These are phyloP conservation scores for Gymnopithys bicolor DNA, from an alignment of 2,797 vertebrate genomes.

Conservation along the genomic window DNA sequence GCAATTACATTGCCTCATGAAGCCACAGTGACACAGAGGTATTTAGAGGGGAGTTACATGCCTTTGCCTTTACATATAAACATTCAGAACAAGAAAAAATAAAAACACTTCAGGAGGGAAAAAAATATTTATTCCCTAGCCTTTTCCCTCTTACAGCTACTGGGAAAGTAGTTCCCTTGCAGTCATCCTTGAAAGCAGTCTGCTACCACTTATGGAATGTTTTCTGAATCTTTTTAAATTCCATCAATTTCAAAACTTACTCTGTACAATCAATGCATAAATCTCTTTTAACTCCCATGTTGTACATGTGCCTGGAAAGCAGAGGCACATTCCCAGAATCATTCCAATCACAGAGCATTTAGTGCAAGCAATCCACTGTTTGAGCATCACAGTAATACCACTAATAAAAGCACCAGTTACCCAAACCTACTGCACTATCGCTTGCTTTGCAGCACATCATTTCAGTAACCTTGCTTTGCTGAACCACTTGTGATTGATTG, in stretches of 20 bases:
- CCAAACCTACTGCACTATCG: not conserved
- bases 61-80: not conserved
- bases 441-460: not conserved
- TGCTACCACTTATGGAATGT: not conserved
- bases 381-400: not conserved
- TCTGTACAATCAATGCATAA: not conserved
- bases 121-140: not conserved
- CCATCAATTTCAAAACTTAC: not conserved
- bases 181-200: not conserved
- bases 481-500: constrained; percentile 36
- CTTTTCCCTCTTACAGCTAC: not conserved
- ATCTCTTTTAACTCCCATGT: not conserved
- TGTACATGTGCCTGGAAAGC: not conserved
- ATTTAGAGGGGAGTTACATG: not conserved
- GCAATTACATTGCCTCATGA: not conserved
- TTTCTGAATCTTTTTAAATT: not conserved
- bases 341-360: not conserved
- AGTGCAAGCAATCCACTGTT: not conserved
- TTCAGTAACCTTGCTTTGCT: not conserved
- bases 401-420: not conserved
- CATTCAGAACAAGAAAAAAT: not conserved
- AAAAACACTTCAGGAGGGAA: rapidly evolving
- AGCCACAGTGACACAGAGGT: not conserved
- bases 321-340: not conserved
- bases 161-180: not conserved